Evolutionary conservation across 1,140 invertebrate species (phyloP).

Genomic region (Drosophila guanche): DNA sequence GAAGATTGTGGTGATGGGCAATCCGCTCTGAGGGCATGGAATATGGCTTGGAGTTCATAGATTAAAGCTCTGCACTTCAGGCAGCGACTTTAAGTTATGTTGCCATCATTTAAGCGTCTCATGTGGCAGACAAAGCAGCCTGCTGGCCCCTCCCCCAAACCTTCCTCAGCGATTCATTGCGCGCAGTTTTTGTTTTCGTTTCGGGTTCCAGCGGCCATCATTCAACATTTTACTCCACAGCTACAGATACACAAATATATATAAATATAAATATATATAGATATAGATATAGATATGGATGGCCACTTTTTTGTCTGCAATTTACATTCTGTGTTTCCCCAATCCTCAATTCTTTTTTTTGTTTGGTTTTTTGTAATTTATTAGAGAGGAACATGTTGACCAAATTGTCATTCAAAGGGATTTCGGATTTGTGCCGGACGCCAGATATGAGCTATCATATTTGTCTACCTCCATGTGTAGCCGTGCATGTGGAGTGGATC

Average conservation of each 20-base stretch:
- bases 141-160: background rate
- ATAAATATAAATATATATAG: constrained; percentile 22
- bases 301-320: constrained; percentile 70
- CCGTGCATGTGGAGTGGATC: background rate
- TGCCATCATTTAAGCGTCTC: constrained; percentile 27
- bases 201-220: constrained; percentile 17
- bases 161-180: background rate
- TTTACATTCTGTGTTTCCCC: constrained; percentile 46
- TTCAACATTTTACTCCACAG: constrained; percentile 26
- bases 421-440: constrained; percentile 36
- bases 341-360: constrained; percentile 17
- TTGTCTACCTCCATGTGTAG: constrained; percentile 15
- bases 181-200: constrained; percentile 9
- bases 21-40: background rate
- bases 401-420: constrained; percentile 81
- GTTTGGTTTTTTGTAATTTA: constrained; percentile 69
- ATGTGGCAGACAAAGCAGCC: constrained; percentile 24
- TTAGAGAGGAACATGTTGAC: constrained; percentile 80
- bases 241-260: background rate
- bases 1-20: constrained; percentile 14
- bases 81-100: background rate
- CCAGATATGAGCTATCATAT: constrained; percentile 62
- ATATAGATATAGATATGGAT: constrained; percentile 38
- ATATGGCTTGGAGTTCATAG: background rate
- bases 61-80: background rate